Evolutionary conservation across 2,888 invertebrate genomes (phyloP).

Genomic region (Xylota sylvarum): DNA sequence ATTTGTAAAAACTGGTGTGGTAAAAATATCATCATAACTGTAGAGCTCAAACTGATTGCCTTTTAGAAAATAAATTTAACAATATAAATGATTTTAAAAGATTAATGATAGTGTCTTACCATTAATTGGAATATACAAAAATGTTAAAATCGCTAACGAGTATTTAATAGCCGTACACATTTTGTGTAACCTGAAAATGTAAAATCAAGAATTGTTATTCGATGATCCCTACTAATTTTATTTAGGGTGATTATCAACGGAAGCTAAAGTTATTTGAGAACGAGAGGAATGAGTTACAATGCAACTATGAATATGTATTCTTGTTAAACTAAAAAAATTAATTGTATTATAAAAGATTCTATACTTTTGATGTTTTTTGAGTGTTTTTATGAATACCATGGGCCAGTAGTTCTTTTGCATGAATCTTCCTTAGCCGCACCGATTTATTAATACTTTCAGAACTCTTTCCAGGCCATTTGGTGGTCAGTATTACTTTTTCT

Average conservation of each 20-base stretch:
- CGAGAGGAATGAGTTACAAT: no score
- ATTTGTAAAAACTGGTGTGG: conserved; percentile 62
- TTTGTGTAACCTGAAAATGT: conserved; percentile 42
- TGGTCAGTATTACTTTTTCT: no score
- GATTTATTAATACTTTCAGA: no score
- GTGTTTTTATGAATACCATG: no score
- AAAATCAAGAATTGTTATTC: background rate
- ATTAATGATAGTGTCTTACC: conserved; percentile 58
- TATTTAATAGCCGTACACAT: conserved; percentile 65
- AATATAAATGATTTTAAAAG: background rate
- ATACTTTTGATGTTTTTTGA: no score
- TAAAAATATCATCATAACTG: conserved; percentile 69
- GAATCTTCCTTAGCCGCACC: no score
- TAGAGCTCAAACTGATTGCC: conserved; percentile 71
- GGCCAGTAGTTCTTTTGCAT: no score
- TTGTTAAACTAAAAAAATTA: no score
- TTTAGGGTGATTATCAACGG: no score
- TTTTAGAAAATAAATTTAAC: conserved; percentile 11
- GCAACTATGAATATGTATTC: no score
- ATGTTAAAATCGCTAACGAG: conserved; percentile 50
- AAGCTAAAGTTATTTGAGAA: background rate
- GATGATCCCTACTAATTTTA: background rate
- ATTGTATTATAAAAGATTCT: no score
- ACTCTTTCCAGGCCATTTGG: no score
- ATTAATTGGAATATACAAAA: conserved; percentile 66